A percentile compares a stretch with the other conserved stretches of the same genome.
phyloP scores from a whole-genome alignment of 2,113 vertebrate species.

The Penelope pileata region DNA sequence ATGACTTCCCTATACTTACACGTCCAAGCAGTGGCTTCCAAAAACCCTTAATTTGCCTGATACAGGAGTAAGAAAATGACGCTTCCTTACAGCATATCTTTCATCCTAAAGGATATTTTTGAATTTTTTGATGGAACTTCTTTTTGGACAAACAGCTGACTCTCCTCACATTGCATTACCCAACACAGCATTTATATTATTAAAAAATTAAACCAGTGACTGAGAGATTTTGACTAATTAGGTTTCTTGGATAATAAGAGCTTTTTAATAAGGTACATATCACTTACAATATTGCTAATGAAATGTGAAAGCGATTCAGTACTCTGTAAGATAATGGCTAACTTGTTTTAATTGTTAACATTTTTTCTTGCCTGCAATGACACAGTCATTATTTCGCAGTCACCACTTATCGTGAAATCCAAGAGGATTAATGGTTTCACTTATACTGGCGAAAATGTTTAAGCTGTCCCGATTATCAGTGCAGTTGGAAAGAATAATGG shows the following conservation, averaged over 20 bases:
- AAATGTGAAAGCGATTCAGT: conserved; percentile 88
- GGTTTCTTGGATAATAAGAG: conserved; percentile 86
- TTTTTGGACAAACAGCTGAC: conserved; percentile 62
- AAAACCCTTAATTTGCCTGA: background rate
- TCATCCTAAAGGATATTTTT: background rate
- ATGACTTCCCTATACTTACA: background rate
- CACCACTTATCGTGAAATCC: conserved; percentile 96
- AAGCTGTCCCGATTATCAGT: conserved; percentile 99
- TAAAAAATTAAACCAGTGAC: conserved; percentile 78
- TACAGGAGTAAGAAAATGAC: background rate
- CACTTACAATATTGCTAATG: conserved; percentile 89
- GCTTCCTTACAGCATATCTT: background rate
- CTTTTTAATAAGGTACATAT: conserved; percentile 89
- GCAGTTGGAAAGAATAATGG: conserved; percentile 97
- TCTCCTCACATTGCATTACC: conserved; percentile 56
- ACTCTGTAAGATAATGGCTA: conserved; percentile 87
- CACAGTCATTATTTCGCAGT: conserved; percentile 98
- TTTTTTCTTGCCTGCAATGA: conserved; percentile 91
- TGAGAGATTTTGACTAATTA: conserved; percentile 87
- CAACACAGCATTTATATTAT: conserved; percentile 65
- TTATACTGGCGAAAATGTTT: conserved; percentile 97
- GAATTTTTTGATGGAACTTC: conserved; percentile 8
- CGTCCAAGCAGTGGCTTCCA: background rate
- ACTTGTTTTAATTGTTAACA: conserved; percentile 99
- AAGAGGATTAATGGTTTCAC: conserved; percentile 99